A percentile compares a stretch with the other conserved stretches of the same genome.
Conservation (phyloP, 2,113 vertebrate species). For the Brevimyrus niger region DNA sequence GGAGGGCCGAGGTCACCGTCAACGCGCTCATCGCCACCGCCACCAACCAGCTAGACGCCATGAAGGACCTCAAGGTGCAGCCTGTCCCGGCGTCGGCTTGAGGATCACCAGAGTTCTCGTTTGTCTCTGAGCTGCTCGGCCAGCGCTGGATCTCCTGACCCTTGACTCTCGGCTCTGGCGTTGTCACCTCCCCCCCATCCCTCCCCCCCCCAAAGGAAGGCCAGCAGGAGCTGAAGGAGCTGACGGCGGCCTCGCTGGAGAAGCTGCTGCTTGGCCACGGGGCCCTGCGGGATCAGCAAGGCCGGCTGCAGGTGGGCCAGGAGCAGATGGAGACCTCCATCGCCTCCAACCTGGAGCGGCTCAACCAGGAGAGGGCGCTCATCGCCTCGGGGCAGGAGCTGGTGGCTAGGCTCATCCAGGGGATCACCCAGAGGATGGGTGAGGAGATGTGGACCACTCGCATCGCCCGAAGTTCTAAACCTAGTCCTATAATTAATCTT, state of each 20-base stretch:
- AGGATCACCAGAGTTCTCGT: background rate
- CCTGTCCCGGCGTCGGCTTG: background rate
- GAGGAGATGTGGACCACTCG: conserved; percentile 16
- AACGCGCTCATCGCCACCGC: conserved; percentile 67
- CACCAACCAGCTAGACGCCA: conserved; percentile 61
- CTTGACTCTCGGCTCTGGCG: background rate
- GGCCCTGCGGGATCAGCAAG: conserved; percentile 59
- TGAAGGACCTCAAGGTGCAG: conserved; percentile 66
- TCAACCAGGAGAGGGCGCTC: conserved; percentile 59
- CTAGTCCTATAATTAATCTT: background rate
- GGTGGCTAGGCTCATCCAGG: conserved; percentile 59
- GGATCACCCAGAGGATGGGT: conserved; percentile 64
- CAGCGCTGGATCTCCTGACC: background rate
- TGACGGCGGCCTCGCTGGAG: conserved; percentile 49
- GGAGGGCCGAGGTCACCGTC: conserved; percentile 60
- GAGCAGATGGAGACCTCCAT: conserved; percentile 53
- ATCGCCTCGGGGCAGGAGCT: conserved; percentile 52
- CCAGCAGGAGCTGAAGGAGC: conserved; percentile 58
- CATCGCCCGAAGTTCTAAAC: background rate
- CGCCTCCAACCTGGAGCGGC: conserved; percentile 50
- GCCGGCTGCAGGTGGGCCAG: conserved; percentile 56
- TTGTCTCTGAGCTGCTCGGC: background rate
- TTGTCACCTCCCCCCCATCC: too few relatives aligned
- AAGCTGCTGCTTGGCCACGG: conserved; percentile 60
- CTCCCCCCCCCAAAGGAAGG: conserved; percentile 59